A percentile compares a stretch with the other conserved stretches of the same genome.
phyloP scores from a whole-genome alignment of 2,888 invertebrate species.

The Eristalis pertinax region DNA sequence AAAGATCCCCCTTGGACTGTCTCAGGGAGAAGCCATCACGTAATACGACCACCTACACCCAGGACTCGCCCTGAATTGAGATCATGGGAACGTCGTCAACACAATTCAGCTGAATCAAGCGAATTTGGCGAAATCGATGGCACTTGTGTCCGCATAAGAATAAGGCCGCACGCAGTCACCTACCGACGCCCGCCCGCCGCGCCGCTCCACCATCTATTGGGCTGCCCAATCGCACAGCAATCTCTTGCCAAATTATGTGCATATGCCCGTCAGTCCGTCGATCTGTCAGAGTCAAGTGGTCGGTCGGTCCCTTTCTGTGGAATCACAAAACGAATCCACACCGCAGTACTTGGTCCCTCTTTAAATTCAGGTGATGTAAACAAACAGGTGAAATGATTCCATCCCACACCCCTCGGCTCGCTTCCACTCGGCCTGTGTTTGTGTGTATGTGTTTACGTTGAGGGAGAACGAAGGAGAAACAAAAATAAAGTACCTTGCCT shows the following conservation, averaged over 20 bases:
- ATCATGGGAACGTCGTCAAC: not conserved
- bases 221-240: not conserved
- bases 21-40: not conserved
- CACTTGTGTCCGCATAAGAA: not conserved
- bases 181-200: not conserved
- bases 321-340: slow-evolving; percentile 29
- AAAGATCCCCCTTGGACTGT: not conserved
- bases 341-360: not conserved
- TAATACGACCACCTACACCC: not conserved
- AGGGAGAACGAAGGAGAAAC: not conserved
- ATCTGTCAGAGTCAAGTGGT: slow-evolving; percentile 1
- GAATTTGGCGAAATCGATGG: not conserved
- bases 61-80: not conserved
- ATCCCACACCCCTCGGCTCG: not conserved
- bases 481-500: not conserved
- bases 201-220: not conserved
- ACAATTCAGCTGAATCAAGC: not conserved
- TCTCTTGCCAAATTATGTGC: slow-evolving; percentile 16
- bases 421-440: too few relatives aligned
- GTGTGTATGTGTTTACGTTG: too few relatives aligned
- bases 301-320: slow-evolving; percentile 25
- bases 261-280: slow-evolving; percentile 32
- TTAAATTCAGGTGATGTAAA: slow-evolving; percentile 62
- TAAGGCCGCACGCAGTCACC: not conserved
- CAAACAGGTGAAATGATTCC: slow-evolving; percentile 72